A percentile compares a stretch with the other conserved stretches of the same genome.
Evolutionary conservation across 1,140 invertebrate species (phyloP).

Genomic region (Drosophila teissieri): DNA sequence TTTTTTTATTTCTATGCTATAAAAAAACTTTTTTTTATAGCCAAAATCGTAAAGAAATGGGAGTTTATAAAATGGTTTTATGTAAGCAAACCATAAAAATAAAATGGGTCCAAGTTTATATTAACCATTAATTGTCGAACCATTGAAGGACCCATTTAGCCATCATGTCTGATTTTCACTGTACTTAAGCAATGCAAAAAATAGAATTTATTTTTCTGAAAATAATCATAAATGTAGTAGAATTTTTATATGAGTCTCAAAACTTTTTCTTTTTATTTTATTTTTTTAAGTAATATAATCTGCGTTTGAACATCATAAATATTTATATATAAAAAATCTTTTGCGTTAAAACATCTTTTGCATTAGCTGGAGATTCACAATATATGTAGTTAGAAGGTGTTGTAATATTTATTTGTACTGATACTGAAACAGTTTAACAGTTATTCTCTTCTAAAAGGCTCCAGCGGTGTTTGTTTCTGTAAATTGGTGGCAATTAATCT

Average conservation of each 20-base stretch:
- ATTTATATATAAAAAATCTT: slow-evolving; percentile 23
- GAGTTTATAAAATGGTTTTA: too few species aligned
- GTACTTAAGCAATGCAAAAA: too few species aligned
- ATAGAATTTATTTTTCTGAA: too few species aligned
- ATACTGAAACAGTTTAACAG: slow-evolving; percentile 28
- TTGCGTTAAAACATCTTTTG: slow-evolving; percentile 20
- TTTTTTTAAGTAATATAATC: background rate
- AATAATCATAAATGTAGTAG: too few species aligned
- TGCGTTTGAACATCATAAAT: slow-evolving; percentile 29
- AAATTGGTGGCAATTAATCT: slow-evolving; percentile 39
- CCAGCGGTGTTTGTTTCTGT: slow-evolving; percentile 23
- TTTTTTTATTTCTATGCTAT: too few species aligned
- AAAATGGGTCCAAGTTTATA: too few species aligned
- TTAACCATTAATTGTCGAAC: too few species aligned
- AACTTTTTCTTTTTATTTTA: background rate
- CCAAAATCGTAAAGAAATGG: too few species aligned
- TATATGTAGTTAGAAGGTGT: slow-evolving; percentile 20
- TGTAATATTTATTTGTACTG: slow-evolving; percentile 37
- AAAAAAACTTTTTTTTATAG: too few species aligned
- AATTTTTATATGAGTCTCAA: background rate
- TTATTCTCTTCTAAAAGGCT: slow-evolving; percentile 39
- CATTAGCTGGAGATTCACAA: slow-evolving; percentile 28
- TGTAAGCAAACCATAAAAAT: too few species aligned
- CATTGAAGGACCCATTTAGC: too few species aligned
- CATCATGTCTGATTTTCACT: too few species aligned